Evolutionary conservation across 2,113 vertebrate genomes (phyloP).

Genomic region (Catharus minimus): DNA sequence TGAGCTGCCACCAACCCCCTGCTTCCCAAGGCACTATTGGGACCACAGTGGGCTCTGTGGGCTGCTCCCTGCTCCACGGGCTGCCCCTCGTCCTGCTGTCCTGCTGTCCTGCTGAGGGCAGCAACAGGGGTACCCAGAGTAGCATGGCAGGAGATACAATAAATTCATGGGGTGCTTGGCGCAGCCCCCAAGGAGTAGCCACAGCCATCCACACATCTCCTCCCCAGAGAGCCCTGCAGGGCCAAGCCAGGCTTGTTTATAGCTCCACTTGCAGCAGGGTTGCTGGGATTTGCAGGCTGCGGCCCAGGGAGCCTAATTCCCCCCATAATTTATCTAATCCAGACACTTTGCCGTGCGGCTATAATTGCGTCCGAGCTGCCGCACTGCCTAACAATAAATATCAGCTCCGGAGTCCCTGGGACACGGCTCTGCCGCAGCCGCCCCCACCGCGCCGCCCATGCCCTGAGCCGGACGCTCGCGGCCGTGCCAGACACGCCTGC

Average conservation of each 20-base stretch:
- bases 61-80: too few species aligned
- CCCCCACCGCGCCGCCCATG: constrained; percentile 12
- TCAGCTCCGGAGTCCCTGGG: constrained; percentile 33
- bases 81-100: fast-evolving
- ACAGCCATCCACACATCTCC: background rate
- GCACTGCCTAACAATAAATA: constrained; percentile 70
- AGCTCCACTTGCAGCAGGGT: background rate
- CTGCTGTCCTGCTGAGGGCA: fast-evolving
- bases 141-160: fast-evolving
- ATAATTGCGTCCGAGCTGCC: constrained; percentile 32
- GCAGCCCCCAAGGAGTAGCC: background rate
- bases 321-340: constrained; percentile 55
- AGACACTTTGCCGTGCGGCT: constrained; percentile 4
- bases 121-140: fast-evolving
- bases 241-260: background rate
- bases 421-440: constrained; percentile 59
- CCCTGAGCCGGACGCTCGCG: background rate
- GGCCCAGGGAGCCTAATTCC: constrained; percentile 46
- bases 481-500: background rate
- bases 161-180: background rate
- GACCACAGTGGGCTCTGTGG: fast-evolving
- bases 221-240: background rate
- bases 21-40: fast-evolving
- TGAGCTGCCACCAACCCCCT: background rate
- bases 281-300: constrained; percentile 49